Conservation (phyloP, 2,113 vertebrate species). For the Potamarius usumacintae region DNA sequence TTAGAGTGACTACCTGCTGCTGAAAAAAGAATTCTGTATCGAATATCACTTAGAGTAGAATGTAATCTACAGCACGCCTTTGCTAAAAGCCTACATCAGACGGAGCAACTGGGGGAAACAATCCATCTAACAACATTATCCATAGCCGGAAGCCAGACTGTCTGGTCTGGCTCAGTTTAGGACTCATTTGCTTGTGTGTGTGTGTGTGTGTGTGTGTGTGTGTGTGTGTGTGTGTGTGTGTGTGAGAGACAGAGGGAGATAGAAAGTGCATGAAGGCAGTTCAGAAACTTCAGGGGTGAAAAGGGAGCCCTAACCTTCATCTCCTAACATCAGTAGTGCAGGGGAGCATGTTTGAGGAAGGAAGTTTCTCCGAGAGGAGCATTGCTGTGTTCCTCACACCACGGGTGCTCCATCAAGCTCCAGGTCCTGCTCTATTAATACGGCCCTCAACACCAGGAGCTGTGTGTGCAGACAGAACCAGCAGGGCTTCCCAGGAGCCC, state of each 20-base stretch:
- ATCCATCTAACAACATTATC: conserved; percentile 47
- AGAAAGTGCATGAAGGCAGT: not conserved
- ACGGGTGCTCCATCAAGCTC: not conserved
- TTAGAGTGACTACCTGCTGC: conserved; percentile 22
- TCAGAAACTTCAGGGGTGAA: not conserved
- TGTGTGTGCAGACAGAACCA: not conserved
- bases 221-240: not conserved
- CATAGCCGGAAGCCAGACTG: conserved; percentile 41
- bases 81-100: conserved; percentile 45
- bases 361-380: not conserved
- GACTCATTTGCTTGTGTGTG: conserved; percentile 9
- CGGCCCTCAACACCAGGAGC: not conserved
- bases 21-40: conserved; percentile 23
- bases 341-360: conserved; percentile 18
- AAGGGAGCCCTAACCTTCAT: not conserved
- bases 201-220: not conserved
- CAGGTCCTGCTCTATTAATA: conserved; percentile 36
- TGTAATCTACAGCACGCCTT: conserved; percentile 20
- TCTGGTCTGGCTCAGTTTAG: conserved; percentile 15
- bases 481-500: conserved; percentile 29
- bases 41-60: conserved; percentile 40
- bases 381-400: conserved; percentile 5
- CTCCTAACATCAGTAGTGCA: not conserved
- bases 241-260: not conserved
- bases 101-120: conserved; percentile 27